Conservation (phyloP, 2,888 invertebrate genomes). For the Cheilosia soror region DNA sequence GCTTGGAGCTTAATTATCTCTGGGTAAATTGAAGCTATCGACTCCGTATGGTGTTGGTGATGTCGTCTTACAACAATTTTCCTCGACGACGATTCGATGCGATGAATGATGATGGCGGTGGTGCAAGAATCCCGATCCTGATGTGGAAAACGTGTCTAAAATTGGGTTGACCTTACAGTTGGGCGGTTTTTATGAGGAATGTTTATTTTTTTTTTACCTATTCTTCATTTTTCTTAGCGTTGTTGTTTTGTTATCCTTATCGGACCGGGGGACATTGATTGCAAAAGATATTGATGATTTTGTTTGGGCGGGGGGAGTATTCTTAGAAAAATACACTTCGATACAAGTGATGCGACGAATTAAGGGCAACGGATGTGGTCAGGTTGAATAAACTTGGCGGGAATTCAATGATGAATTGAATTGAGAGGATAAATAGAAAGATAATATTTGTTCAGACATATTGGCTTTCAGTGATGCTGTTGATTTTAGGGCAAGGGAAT, state of each 20-base stretch:
- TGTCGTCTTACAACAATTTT: slow-evolving; percentile 13
- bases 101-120: slow-evolving; percentile 30
- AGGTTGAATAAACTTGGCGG: slow-evolving; percentile 47
- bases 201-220: slow-evolving; percentile 33
- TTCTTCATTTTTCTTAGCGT: slow-evolving; percentile 33
- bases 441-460: slow-evolving; percentile 27
- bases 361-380: background rate
- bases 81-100: background rate
- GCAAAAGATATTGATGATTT: slow-evolving; percentile 39
- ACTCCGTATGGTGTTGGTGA: slow-evolving; percentile 44
- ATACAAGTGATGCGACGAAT: slow-evolving; percentile 10
- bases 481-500: slow-evolving; percentile 4
- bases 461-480: slow-evolving; percentile 42
- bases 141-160: slow-evolving; percentile 73
- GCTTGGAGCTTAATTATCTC: slow-evolving; percentile 70
- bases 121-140: slow-evolving; percentile 53
- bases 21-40: slow-evolving; percentile 65
- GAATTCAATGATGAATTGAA: slow-evolving; percentile 39
- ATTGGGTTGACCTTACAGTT: slow-evolving; percentile 73
- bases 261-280: slow-evolving; percentile 6
- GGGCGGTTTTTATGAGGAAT: slow-evolving; percentile 67
- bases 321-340: slow-evolving; percentile 1
- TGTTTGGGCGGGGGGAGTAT: background rate
- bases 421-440: slow-evolving; percentile 42
- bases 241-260: slow-evolving; percentile 54